A percentile compares a stretch with the other conserved stretches of the same genome.
These are phyloP conservation scores for Natator depressus DNA, from an alignment of 2,113 vertebrate genomes.

Conservation along the genomic window DNA sequence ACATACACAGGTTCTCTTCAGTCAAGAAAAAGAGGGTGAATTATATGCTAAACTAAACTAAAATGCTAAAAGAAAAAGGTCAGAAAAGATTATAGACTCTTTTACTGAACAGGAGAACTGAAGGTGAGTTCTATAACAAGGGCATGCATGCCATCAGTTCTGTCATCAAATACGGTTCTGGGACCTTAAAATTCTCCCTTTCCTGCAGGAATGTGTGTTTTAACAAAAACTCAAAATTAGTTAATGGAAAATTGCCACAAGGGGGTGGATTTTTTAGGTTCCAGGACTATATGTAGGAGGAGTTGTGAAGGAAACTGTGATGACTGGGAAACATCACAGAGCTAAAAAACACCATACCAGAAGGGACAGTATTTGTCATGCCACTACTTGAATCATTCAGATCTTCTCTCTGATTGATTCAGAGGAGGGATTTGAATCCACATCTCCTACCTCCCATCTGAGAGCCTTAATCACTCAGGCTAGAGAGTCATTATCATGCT, in stretches of 20 bases:
- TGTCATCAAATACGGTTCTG: not conserved
- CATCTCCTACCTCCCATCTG: not conserved
- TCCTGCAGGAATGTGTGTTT: not conserved
- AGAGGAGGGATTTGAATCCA: not conserved
- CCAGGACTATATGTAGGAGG: not conserved
- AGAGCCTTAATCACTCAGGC: not conserved
- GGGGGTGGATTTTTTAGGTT: not conserved
- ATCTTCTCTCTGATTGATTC: not conserved
- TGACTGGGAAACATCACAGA: not conserved
- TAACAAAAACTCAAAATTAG: not conserved
- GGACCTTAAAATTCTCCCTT: not conserved
- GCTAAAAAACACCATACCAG: not conserved
- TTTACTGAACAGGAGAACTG: not conserved
- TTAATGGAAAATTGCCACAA: not conserved
- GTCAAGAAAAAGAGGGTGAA: not conserved
- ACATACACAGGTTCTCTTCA: not conserved
- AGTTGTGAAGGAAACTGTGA: not conserved
- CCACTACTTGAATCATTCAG: not conserved
- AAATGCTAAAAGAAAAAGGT: not conserved
- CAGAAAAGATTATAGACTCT: not conserved
- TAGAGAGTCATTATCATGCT: not conserved
- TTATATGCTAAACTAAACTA: not conserved
- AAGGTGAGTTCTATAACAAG: not conserved
- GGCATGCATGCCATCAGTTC: not conserved
- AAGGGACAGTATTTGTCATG: not conserved